Conservation (phyloP, 1,140 invertebrate species). For the Cylas formicarius region DNA sequence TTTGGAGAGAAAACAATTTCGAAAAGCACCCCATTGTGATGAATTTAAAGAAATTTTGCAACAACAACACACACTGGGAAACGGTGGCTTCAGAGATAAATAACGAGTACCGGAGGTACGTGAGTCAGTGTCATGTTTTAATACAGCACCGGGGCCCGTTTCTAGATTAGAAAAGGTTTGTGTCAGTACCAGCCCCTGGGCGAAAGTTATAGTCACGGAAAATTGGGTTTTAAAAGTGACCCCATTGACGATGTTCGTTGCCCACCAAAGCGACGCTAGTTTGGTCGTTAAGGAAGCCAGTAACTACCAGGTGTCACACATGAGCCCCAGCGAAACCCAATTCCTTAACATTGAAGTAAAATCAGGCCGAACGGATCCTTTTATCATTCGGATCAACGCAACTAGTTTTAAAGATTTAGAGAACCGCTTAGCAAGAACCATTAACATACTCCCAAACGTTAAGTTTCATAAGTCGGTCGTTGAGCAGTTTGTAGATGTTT, state of each 20-base stretch:
- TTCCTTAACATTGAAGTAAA: constrained; percentile 76
- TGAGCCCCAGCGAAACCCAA: constrained; percentile 60
- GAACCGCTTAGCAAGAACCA: constrained; percentile 64
- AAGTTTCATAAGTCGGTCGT: constrained; percentile 71
- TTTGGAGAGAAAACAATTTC: constrained; percentile 64
- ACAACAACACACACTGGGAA: constrained; percentile 55
- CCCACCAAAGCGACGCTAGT: constrained; percentile 70
- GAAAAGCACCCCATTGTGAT: constrained; percentile 66
- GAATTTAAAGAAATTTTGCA: constrained; percentile 57
- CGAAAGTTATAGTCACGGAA: constrained; percentile 69
- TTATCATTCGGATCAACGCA: constrained; percentile 68
- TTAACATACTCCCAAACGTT: constrained; percentile 68
- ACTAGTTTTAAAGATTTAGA: constrained; percentile 70
- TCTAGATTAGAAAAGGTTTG: constrained; percentile 58
- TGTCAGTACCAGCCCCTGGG: constrained; percentile 60
- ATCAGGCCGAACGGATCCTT: constrained; percentile 51
- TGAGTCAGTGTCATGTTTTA: background rate
- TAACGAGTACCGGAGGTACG: constrained; percentile 65
- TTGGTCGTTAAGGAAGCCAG: constrained; percentile 68
- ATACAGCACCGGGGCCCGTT: constrained; percentile 2
- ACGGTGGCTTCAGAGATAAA: constrained; percentile 66
- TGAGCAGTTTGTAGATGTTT: constrained; percentile 77
- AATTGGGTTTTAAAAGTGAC: constrained; percentile 85
- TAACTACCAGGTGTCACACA: constrained; percentile 59
- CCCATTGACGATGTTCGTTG: constrained; percentile 65